phyloP scores from a whole-genome alignment of 2,113 vertebrate species.

The Agapornis roseicollis region DNA sequence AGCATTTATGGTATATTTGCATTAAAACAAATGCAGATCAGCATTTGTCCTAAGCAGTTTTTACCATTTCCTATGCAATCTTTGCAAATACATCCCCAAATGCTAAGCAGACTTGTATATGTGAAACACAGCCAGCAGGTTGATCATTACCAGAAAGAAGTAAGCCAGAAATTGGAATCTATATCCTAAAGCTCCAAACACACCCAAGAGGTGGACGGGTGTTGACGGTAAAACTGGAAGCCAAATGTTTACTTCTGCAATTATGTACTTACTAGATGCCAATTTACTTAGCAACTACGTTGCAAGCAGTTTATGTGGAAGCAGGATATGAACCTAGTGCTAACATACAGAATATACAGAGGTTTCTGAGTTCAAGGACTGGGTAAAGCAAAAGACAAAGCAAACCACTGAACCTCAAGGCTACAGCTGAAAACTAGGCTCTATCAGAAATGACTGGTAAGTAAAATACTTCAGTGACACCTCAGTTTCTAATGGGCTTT shows the following conservation, averaged over 20 bases:
- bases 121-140: neutral
- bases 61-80: neutral
- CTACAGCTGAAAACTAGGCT: neutral
- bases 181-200: constrained; percentile 61
- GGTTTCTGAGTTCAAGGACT: neutral
- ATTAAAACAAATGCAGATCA: neutral
- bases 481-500: neutral
- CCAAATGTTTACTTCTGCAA: constrained; percentile 66
- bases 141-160: constrained; percentile 4
- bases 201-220: constrained; percentile 66
- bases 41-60: neutral
- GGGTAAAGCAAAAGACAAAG: neutral
- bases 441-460: neutral
- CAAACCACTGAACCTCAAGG: neutral
- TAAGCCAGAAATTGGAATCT: constrained; percentile 53
- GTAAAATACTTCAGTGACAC: neutral
- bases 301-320: constrained; percentile 37
- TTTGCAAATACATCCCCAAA: neutral
- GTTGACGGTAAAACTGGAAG: constrained; percentile 45
- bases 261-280: constrained; percentile 25
- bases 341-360: constrained; percentile 34
- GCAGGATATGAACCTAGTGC: constrained; percentile 23
- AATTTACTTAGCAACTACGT: constrained; percentile 60
- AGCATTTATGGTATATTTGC: neutral
- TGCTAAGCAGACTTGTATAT: neutral